Percentiles rank a stretch among this genome's conserved stretches.
Evolutionary conservation across 2,113 vertebrate species (phyloP).

Genomic region (Cairina moschata): DNA sequence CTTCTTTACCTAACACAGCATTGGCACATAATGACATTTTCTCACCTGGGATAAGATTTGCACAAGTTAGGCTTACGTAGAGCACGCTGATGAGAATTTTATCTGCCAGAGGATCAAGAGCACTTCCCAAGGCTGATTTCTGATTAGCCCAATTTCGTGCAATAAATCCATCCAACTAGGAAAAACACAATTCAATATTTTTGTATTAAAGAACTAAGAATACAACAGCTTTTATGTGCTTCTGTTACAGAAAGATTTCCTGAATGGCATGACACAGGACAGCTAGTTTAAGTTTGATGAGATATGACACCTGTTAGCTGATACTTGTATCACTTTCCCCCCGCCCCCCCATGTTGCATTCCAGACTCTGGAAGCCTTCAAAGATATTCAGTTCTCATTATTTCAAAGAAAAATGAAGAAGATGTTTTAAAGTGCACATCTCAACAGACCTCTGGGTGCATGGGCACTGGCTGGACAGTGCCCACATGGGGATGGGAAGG

Average conservation of each 20-base stretch:
- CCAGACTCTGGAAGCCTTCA: background rate
- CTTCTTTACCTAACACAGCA: background rate
- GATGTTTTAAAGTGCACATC: background rate
- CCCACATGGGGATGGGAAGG: background rate
- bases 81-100: conserved; percentile 98
- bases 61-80: conserved; percentile 93
- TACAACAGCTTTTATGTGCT: fast-evolving
- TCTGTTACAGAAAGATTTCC: background rate
- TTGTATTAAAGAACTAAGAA: background rate
- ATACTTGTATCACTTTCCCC: background rate
- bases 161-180: conserved; percentile 95
- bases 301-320: no score
- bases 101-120: conserved; percentile 96
- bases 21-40: background rate
- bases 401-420: no score
- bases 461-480: background rate
- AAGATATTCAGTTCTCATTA: background rate
- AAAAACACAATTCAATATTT: conserved; percentile 24
- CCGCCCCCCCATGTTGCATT: no score
- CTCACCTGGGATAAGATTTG: conserved; percentile 95
- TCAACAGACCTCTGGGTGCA: background rate
- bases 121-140: conserved; percentile 96
- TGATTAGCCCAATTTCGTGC: conserved; percentile 96
- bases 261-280: background rate
- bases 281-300: background rate